These are phyloP conservation scores for Habrosyne pyritoides DNA, from an alignment of 2,888 invertebrate species.

Conservation along the genomic window DNA sequence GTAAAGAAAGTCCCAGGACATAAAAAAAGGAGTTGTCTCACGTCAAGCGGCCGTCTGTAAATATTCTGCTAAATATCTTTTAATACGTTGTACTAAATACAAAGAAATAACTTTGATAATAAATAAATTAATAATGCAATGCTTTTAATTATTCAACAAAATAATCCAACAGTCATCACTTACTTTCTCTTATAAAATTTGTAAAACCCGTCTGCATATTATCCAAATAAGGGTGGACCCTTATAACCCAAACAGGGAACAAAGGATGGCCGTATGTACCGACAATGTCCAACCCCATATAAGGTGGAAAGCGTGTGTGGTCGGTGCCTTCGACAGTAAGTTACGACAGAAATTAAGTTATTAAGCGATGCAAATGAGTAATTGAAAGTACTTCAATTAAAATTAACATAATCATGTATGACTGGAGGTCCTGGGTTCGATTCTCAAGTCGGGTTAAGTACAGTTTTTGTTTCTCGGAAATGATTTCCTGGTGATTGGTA, in stretches of 20 bases:
- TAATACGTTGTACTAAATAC: too few relatives aligned
- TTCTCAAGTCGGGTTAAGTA: too few relatives aligned
- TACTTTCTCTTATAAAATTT: background rate
- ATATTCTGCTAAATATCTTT: too few relatives aligned
- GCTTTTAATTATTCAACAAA: background rate
- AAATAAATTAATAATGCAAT: too few relatives aligned
- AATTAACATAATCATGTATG: too few relatives aligned
- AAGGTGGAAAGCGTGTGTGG: conserved; percentile 49
- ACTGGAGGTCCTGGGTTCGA: too few relatives aligned
- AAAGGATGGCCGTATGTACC: background rate
- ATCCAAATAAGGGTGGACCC: background rate
- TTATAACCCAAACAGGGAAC: background rate
- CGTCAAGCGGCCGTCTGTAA: too few relatives aligned
- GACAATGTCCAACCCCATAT: conserved; percentile 16
- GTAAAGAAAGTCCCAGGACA: too few relatives aligned
- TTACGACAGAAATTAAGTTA: conserved; percentile 52
- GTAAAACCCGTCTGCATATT: background rate
- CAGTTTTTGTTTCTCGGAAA: too few relatives aligned
- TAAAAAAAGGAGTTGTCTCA: too few relatives aligned
- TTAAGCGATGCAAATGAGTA: conserved; percentile 62
- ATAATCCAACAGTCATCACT: background rate
- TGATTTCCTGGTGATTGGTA: too few relatives aligned
- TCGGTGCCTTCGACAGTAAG: conserved; percentile 24
- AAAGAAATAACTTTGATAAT: too few relatives aligned
- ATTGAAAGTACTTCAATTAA: conserved; percentile 10